These are phyloP conservation scores for Paradisaea rubra DNA, from an alignment of 2,113 vertebrate genomes.

Conservation along the genomic window DNA sequence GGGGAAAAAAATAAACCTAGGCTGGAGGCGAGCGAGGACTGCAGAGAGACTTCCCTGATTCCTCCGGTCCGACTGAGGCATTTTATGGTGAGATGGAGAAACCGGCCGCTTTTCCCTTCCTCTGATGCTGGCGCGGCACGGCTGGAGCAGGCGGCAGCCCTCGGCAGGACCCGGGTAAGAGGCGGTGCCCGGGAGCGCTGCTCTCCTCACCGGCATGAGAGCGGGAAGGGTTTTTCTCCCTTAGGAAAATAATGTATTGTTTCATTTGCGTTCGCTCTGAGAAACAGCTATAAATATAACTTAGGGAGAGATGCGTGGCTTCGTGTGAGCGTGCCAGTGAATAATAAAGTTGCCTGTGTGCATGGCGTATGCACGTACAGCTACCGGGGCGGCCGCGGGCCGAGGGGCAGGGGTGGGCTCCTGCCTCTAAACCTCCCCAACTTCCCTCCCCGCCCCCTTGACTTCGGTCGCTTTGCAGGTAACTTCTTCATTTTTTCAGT, in stretches of 20 bases:
- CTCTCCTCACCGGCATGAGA: neutral
- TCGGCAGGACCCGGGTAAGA: slow-evolving; percentile 59
- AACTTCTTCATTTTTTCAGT: neutral
- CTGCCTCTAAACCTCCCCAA: neutral
- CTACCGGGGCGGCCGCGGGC: neutral
- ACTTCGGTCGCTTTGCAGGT: neutral
- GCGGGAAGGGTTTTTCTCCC: neutral
- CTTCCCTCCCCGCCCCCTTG: neutral
- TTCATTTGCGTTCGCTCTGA: slow-evolving; percentile 17
- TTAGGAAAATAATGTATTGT: slow-evolving; percentile 4
- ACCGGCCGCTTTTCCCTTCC: neutral
- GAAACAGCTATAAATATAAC: slow-evolving; percentile 49
- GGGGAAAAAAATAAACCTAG: neutral
- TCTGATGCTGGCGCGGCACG: slow-evolving; percentile 34
- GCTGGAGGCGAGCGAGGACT: neutral
- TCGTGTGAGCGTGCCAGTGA: slow-evolving; percentile 12
- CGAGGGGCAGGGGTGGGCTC: neutral
- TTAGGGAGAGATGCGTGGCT: slow-evolving; percentile 21
- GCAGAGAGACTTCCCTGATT: neutral
- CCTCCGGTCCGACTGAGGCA: neutral
- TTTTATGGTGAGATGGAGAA: slow-evolving; percentile 35
- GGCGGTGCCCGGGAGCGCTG: neutral
- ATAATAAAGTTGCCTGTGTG: slow-evolving; percentile 43
- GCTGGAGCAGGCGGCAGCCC: slow-evolving; percentile 42
- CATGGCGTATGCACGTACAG: neutral